Evolutionary conservation across 2,888 invertebrate genomes (phyloP).

Genomic region (Pherbina coryleti): DNA sequence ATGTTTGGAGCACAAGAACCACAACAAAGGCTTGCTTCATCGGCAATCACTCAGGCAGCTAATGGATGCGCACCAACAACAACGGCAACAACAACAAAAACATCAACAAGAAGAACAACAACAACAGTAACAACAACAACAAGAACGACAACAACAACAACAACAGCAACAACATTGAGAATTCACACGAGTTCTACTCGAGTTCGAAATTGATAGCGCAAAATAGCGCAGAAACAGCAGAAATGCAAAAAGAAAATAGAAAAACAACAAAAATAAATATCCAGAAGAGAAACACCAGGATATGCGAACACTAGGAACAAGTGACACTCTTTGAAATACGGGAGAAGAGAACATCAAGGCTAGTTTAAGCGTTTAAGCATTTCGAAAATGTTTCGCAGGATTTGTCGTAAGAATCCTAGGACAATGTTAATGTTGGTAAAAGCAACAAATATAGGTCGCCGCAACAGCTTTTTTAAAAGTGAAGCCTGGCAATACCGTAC

Average conservation of each 20-base stretch:
- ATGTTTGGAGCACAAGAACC: conserved; percentile 31
- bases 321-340: no score
- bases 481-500: background rate
- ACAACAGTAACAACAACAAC: conserved; percentile 40
- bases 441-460: no score
- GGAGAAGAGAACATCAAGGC: no score
- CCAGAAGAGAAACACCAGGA: conserved; percentile 1
- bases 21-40: conserved; percentile 36
- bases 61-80: conserved; percentile 45
- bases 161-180: conserved; percentile 36
- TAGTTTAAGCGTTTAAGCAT: no score
- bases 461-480: no score
- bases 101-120: conserved; percentile 40
- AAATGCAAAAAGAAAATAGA: background rate
- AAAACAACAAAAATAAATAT: background rate
- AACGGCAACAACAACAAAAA: conserved; percentile 38
- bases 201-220: conserved; percentile 1
- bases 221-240: background rate
- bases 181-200: background rate
- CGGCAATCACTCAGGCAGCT: conserved; percentile 40
- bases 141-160: conserved; percentile 40
- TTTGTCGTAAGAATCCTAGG: no score
- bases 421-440: no score
- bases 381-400: no score
- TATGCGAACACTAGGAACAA: background rate